phyloP scores from a whole-genome alignment of 2,888 invertebrate genomes.

The Scaeva pyrastri region DNA sequence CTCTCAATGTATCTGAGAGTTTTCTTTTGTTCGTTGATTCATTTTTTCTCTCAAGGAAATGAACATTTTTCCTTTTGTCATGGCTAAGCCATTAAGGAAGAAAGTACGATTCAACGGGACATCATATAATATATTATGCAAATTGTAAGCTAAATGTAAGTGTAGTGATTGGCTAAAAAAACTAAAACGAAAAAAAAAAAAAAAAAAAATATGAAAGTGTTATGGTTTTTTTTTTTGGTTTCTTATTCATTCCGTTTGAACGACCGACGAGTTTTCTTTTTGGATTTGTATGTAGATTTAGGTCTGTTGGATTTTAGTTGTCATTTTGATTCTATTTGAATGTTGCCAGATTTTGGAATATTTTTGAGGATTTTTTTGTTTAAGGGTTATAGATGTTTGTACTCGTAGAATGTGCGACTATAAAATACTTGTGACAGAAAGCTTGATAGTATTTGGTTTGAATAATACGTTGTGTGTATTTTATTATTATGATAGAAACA shows the following conservation, averaged over 20 bases:
- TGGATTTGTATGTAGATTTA: neutral
- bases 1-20: neutral
- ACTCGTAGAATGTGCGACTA: slow-evolving; percentile 5
- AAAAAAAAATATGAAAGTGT: slow-evolving; percentile 13
- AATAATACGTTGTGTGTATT: slow-evolving; percentile 23
- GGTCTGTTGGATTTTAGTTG: slow-evolving; percentile 11
- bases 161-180: slow-evolving; percentile 82
- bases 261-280: neutral
- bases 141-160: slow-evolving; percentile 83
- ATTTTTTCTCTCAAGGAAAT: slow-evolving; percentile 28
- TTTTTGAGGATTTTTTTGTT: slow-evolving; percentile 26
- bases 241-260: slow-evolving; percentile 13
- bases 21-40: neutral
- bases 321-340: slow-evolving; percentile 39
- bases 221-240: neutral
- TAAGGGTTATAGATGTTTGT: slow-evolving; percentile 35
- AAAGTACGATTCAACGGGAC: slow-evolving; percentile 72
- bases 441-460: slow-evolving; percentile 4
- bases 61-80: slow-evolving; percentile 38
- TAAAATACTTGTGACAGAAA: slow-evolving; percentile 10
- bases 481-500: neutral
- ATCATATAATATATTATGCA: slow-evolving; percentile 83
- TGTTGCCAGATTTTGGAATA: slow-evolving; percentile 15
- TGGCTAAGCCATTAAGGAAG: slow-evolving; percentile 13
- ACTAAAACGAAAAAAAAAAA: neutral